phyloP scores from a whole-genome alignment of 2,113 vertebrate genomes.

The Callithrix jacchus region DNA sequence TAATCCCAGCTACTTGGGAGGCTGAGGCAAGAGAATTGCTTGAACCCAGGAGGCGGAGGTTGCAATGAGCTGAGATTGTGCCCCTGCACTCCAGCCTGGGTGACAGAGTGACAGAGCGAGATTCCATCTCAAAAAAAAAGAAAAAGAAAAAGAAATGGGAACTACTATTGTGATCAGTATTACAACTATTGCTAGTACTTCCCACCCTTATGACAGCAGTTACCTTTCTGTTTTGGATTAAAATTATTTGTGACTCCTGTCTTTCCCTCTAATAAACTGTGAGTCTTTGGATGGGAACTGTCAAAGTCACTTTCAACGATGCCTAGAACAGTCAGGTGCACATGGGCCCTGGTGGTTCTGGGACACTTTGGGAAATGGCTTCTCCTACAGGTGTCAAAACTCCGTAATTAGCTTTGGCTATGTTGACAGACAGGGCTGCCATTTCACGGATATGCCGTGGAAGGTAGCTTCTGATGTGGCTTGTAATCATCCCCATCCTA shows the following conservation, averaged over 20 bases:
- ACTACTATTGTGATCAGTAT: too few species aligned
- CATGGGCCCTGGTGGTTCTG: neutral
- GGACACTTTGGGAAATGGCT: neutral
- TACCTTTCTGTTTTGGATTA: neutral
- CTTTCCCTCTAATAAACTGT: neutral
- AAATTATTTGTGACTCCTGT: neutral
- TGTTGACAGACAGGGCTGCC: neutral
- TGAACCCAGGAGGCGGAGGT: too few species aligned
- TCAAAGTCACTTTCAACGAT: neutral
- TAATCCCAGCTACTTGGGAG: too few species aligned
- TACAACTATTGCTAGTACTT: neutral
- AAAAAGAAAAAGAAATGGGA: neutral
- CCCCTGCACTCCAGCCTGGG: too few species aligned
- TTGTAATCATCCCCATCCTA: neutral
- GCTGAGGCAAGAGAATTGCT: too few species aligned
- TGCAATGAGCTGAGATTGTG: too few species aligned
- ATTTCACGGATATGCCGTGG: rapidly evolving
- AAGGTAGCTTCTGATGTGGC: neutral
- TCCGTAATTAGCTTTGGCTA: neutral
- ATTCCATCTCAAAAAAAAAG: too few species aligned
- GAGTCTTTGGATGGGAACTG: neutral
- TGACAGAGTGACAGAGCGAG: too few species aligned
- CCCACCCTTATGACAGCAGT: neutral
- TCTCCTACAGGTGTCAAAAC: neutral
- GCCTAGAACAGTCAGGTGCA: neutral